Base-by-base conservation (phyloP, 2,888 invertebrate species). In the Drosophila parthenogenetica region DNA sequence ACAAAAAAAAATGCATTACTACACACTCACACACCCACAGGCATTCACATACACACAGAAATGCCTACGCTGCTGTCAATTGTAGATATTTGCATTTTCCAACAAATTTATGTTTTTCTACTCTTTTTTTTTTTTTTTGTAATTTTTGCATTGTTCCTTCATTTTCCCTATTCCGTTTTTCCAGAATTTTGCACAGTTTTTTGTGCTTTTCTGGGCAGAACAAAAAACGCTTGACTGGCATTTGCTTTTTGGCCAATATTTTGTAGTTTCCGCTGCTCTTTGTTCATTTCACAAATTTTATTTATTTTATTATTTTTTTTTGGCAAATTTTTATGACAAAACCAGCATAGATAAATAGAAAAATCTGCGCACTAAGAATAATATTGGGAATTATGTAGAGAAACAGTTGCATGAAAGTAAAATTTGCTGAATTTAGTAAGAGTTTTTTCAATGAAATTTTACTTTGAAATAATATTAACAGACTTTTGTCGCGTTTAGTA, bases 51-150 rank as follows among this genome's bases (percentile, higher is more conserved):
- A 48, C 55, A 57, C 8, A 66, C 14, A 37, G 48, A 53, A 32
- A 22, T 22, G 5, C 29, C 8, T 58, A 35, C 43, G 11, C 43
- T 45, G 54, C 62, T 72, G 73, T 63, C 80, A 70, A 59, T 73
- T 77, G 70, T 64, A 66, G 67, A 74, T 78, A 72, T 72, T 78
- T 65, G 55, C 62, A 64, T 32, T 68, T 68, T 60, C 43, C 1
- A 35, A 35, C 11, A 35, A 13, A 13, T 35, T 35, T 61, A 50
- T 73, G 69, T 71, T 69, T 62, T 51, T 55, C 60, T 62, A 22
- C 48, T 32, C 40, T 29, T 45, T 45, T 59, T 45, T 11, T 14
- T 22, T 45, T 17, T 14, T 11, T 35, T 57, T 40, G 14, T 29
- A 16, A 32, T 35, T 48, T 45, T 16, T 22, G 13, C 3, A 39